phyloP scores from a whole-genome alignment of 2,113 vertebrate species.

The Callocephalon fimbriatum region DNA sequence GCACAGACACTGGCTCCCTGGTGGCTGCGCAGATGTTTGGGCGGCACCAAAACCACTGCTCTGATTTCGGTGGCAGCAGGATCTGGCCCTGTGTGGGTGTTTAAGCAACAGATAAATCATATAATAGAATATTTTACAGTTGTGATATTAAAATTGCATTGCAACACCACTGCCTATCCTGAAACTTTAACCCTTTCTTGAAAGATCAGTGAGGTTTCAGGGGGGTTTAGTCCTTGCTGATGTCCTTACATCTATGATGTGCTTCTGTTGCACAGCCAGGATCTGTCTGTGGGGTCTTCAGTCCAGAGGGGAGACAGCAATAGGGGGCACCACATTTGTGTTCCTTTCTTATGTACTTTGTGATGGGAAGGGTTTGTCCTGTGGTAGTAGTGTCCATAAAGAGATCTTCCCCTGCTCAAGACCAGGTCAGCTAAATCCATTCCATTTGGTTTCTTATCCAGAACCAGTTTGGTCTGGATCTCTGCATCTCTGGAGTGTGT shows the following conservation, averaged over 20 bases:
- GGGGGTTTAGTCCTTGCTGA: background rate
- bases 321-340: background rate
- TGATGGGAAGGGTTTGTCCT: background rate
- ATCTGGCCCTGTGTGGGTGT: background rate
- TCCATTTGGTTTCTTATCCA: background rate
- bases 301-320: background rate
- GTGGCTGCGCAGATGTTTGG: background rate
- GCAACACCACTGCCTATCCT: background rate
- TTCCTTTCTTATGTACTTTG: background rate
- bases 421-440: background rate
- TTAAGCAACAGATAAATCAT: background rate
- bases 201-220: background rate
- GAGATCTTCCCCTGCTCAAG: background rate
- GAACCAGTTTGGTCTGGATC: background rate
- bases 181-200: background rate
- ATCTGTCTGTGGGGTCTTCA: background rate
- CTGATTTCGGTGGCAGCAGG: background rate
- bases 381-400: accelerated
- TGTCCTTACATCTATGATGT: background rate
- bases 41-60: background rate
- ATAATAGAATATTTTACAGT: background rate
- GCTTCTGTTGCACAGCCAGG: background rate
- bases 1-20: accelerated
- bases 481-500: accelerated
- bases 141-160: background rate